Evolutionary conservation across 2,797 vertebrate species (phyloP).

Genomic region (Rousettus madagascariensis): DNA sequence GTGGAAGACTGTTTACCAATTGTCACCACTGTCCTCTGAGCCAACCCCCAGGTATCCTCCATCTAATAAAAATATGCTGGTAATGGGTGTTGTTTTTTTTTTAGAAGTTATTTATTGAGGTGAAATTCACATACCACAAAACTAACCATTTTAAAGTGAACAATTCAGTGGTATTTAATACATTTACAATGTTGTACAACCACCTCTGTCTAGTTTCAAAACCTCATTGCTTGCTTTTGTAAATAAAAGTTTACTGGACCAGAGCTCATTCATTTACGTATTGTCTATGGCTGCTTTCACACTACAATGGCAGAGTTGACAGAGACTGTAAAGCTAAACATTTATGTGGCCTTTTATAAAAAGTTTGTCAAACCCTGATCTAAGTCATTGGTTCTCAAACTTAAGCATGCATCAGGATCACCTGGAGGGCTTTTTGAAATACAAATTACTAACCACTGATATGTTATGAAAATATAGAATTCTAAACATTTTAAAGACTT

Average conservation of each 20-base stretch:
- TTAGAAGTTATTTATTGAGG: constrained; percentile 13
- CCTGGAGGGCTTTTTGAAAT: neutral
- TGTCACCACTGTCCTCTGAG: neutral
- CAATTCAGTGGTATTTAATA: neutral
- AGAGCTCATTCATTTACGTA: neutral
- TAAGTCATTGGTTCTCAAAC: neutral
- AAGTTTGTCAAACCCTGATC: neutral
- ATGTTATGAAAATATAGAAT: neutral
- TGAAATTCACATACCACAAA: constrained; percentile 19
- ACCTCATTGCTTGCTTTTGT: neutral
- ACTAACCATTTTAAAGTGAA: constrained; percentile 15
- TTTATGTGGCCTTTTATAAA: neutral
- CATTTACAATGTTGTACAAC: neutral
- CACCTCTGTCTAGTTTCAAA: neutral
- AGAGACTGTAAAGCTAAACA: neutral
- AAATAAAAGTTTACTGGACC: constrained; percentile 34
- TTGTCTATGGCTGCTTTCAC: neutral
- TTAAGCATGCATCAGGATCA: neutral
- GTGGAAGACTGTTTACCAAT: neutral
- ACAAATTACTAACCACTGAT: neutral
- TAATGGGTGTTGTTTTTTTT: neutral
- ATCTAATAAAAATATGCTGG: constrained; percentile 61
- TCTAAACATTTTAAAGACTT: neutral
- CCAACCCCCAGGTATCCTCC: neutral
- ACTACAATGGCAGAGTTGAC: neutral